A percentile compares a stretch with the other conserved stretches of the same genome.
Conservation (phyloP, 2,113 vertebrate genomes). For the Odontesthes bonariensis region DNA sequence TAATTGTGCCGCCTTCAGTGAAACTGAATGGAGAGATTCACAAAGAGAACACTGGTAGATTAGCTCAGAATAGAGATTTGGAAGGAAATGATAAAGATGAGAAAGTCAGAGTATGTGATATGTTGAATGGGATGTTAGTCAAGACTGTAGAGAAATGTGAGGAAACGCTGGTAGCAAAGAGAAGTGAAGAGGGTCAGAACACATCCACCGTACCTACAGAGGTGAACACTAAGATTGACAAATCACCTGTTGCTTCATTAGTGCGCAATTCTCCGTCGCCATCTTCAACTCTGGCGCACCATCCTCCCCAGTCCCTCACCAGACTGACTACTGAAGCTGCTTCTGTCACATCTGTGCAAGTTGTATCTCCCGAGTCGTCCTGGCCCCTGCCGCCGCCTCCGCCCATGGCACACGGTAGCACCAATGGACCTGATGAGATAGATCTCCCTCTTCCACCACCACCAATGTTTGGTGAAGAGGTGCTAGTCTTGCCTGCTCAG, state of each 20-base stretch:
- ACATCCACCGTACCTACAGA: conserved; percentile 20
- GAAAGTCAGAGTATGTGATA: conserved; percentile 63
- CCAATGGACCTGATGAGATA: conserved; percentile 80
- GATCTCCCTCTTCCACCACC: conserved; percentile 76
- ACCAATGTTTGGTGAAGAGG: conserved; percentile 59
- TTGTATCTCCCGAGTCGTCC: conserved; percentile 43
- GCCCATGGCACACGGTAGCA: conserved; percentile 64
- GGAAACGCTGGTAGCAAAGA: conserved; percentile 41
- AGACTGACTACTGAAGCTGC: conserved; percentile 66
- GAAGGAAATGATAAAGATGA: conserved; percentile 55
- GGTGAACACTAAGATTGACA: conserved; percentile 15
- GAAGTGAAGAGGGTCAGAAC: conserved; percentile 26
- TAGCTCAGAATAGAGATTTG: conserved; percentile 51
- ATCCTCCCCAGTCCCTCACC: conserved; percentile 81
- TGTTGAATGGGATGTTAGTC: conserved; percentile 62
- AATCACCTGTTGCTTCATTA: conserved; percentile 41
- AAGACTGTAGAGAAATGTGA: conserved; percentile 56
- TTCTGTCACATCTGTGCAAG: conserved; percentile 12
- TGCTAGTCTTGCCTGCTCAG: conserved; percentile 66
- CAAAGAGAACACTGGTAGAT: conserved; percentile 55
- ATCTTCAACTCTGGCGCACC: conserved; percentile 82
- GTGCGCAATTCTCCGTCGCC: conserved; percentile 77
- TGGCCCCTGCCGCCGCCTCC: conserved; percentile 89
- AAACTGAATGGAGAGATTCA: conserved; percentile 53
- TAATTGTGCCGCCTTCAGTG: conserved; percentile 22